These are phyloP conservation scores for Numida meleagris DNA, from an alignment of 2,113 vertebrate species.

Conservation along the genomic window DNA sequence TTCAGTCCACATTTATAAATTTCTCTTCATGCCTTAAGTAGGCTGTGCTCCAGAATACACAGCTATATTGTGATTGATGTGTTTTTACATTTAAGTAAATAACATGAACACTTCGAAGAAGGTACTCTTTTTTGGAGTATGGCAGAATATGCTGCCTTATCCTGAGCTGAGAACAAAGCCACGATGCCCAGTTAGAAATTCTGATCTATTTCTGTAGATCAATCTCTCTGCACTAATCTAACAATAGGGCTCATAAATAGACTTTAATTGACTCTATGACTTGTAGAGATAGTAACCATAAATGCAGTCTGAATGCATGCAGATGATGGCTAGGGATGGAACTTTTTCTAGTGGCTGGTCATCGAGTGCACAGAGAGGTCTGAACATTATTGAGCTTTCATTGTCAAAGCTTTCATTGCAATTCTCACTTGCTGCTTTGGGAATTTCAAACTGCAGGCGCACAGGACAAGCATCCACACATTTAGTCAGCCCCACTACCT, in stretches of 20 bases:
- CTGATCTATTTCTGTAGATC: neutral
- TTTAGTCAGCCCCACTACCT: neutral
- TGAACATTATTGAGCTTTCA: neutral
- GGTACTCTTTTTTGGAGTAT: neutral
- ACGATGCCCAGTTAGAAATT: neutral
- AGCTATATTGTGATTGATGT: neutral
- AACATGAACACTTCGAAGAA: neutral
- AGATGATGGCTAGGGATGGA: neutral
- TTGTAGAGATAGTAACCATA: neutral
- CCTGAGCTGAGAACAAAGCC: conserved; percentile 18
- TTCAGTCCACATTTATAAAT: neutral
- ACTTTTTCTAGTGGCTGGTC: neutral
- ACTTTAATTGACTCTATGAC: neutral
- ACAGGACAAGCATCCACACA: neutral
- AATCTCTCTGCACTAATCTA: conserved; percentile 33
- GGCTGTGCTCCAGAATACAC: neutral
- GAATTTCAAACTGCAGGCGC: neutral
- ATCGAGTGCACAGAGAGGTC: neutral
- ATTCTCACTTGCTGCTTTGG: neutral
- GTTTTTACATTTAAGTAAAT: neutral
- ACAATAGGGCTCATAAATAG: conserved; percentile 16
- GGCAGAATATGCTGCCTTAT: neutral
- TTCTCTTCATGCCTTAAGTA: neutral
- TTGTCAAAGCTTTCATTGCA: neutral
- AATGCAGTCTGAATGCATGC: neutral